Percentiles rank a stretch among this genome's conserved stretches.
Evolutionary conservation across 2,888 invertebrate genomes (phyloP).

Genomic region (Hemicrepidius hirtus): DNA sequence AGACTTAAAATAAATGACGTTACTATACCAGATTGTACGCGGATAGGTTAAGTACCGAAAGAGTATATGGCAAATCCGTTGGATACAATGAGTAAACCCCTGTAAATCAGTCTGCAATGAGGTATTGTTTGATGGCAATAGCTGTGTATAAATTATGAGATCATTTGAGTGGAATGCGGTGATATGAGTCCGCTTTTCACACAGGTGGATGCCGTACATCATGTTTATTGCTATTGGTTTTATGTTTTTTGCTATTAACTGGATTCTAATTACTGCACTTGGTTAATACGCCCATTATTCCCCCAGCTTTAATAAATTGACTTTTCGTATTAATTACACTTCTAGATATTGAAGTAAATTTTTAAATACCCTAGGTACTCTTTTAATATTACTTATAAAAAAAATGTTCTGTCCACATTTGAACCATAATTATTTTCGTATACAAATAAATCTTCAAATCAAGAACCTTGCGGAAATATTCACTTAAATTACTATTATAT

Average conservation of each 20-base stretch:
- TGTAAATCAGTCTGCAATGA: conserved; percentile 70
- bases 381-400: no score
- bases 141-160: conserved; percentile 67
- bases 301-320: conserved; percentile 16
- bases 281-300: conserved; percentile 38
- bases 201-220: conserved; percentile 66
- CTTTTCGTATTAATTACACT: neutral
- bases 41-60: conserved; percentile 28
- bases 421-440: no score
- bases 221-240: conserved; percentile 59
- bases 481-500: conserved; percentile 23
- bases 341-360: neutral
- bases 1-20: neutral
- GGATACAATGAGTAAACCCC: conserved; percentile 60
- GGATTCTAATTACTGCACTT: conserved; percentile 49
- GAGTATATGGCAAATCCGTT: conserved; percentile 44
- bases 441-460: neutral
- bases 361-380: no score
- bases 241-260: conserved; percentile 53
- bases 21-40: neutral
- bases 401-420: no score
- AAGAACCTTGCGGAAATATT: neutral
- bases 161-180: conserved; percentile 66
- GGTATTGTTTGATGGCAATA: conserved; percentile 68
- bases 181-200: conserved; percentile 63